These are phyloP conservation scores for Chiloscyllium plagiosum DNA, from an alignment of 2,113 vertebrate species.

Conservation along the genomic window DNA sequence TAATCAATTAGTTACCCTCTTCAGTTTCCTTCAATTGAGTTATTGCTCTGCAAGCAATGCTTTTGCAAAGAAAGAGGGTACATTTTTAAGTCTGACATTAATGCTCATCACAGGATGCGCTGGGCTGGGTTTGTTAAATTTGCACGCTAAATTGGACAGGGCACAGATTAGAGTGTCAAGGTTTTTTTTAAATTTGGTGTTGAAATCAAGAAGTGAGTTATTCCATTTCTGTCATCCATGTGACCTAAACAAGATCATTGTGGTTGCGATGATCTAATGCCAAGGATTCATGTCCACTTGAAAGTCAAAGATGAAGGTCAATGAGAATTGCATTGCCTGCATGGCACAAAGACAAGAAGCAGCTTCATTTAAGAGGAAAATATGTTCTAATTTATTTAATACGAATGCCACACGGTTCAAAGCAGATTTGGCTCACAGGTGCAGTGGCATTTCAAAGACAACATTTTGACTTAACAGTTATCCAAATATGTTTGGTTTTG, in stretches of 20 bases:
- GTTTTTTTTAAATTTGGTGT: neutral
- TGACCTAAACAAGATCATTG: neutral
- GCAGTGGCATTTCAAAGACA: neutral
- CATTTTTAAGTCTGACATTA: neutral
- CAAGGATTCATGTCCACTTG: neutral
- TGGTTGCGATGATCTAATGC: neutral
- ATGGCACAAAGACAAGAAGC: neutral
- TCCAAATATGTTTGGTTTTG: neutral
- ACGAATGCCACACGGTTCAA: neutral
- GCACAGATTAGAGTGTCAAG: neutral
- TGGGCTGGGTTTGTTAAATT: neutral
- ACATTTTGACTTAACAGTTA: neutral
- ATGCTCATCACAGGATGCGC: neutral
- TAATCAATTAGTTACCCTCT: neutral
- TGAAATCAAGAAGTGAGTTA: neutral
- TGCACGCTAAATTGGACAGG: neutral
- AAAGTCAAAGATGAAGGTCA: neutral
- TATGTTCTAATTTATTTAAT: neutral
- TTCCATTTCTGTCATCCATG: neutral
- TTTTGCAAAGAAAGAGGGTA: neutral
- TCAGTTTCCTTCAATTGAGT: neutral
- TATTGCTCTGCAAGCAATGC: neutral
- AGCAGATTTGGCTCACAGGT: neutral
- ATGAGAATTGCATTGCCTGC: neutral
- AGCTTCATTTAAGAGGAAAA: neutral